Evolutionary conservation across 2,888 invertebrate species (phyloP).

Genomic region (Lysandra coridon): DNA sequence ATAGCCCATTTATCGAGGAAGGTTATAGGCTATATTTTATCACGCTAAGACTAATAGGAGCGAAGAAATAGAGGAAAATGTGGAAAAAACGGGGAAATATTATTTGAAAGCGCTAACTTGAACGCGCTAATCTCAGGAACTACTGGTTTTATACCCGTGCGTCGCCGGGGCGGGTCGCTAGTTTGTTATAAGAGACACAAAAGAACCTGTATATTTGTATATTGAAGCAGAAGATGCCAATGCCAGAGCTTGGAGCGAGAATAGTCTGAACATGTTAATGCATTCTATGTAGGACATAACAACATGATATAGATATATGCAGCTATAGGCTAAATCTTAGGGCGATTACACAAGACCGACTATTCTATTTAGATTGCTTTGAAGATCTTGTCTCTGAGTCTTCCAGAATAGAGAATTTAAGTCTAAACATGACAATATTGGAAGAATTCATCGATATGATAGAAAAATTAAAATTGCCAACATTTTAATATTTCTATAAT

Average conservation of each 20-base stretch:
- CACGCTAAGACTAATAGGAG: too few relatives aligned
- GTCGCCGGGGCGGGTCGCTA: too few relatives aligned
- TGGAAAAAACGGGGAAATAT: too few relatives aligned
- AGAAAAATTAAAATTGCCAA: background rate
- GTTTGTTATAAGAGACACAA: background rate
- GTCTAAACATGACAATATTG: background rate
- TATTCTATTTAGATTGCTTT: background rate
- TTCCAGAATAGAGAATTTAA: background rate
- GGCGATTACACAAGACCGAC: slow-evolving; percentile 11
- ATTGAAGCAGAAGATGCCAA: background rate
- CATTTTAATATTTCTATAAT: background rate
- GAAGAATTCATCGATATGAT: background rate
- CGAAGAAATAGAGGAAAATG: too few relatives aligned
- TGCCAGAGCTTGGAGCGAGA: background rate
- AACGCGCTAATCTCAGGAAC: too few relatives aligned
- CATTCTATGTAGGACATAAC: slow-evolving; percentile 11
- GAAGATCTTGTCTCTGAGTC: background rate
- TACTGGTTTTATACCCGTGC: too few relatives aligned
- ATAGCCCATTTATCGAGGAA: too few relatives aligned
- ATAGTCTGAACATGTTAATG: slow-evolving; percentile 12
- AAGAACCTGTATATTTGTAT: background rate
- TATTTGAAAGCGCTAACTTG: too few relatives aligned
- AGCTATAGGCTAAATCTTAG: background rate
- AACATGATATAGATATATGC: background rate
- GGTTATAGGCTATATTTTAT: too few relatives aligned